Conservation (phyloP, 2,113 vertebrate genomes). For the Gnathonemus longibarbis region DNA sequence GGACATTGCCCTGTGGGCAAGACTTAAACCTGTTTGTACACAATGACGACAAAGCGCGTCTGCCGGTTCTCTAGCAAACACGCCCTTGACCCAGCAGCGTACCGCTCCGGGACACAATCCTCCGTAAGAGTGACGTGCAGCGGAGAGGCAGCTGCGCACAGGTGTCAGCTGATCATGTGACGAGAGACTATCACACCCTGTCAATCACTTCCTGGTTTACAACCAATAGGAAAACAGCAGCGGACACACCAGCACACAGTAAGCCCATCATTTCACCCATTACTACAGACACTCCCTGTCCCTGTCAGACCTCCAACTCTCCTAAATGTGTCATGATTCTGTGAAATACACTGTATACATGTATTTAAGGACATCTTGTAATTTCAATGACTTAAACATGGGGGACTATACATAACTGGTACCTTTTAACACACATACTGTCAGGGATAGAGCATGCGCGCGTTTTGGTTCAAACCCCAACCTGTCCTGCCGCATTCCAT, state of each 20-base stretch:
- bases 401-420: not conserved
- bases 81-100: not conserved
- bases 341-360: not conserved
- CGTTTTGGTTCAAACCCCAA: not conserved
- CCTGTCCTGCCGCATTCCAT: conserved; percentile 18
- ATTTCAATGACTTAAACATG: not conserved
- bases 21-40: not conserved
- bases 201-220: not conserved
- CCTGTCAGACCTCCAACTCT: not conserved
- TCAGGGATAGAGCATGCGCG: not conserved
- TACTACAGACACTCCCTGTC: not conserved
- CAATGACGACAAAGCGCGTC: not conserved
- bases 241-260: not conserved
- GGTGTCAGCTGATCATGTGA: not conserved
- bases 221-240: not conserved
- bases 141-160: not conserved
- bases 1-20: not conserved
- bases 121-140: not conserved
- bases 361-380: not conserved
- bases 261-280: not conserved
- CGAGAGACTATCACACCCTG: not conserved
- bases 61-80: not conserved
- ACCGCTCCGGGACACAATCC: not conserved
- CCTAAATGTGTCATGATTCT: not conserved
- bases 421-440: not conserved